These are phyloP conservation scores for Diachasmimorpha longicaudata DNA, from an alignment of 1,140 invertebrate species.

Conservation along the genomic window DNA sequence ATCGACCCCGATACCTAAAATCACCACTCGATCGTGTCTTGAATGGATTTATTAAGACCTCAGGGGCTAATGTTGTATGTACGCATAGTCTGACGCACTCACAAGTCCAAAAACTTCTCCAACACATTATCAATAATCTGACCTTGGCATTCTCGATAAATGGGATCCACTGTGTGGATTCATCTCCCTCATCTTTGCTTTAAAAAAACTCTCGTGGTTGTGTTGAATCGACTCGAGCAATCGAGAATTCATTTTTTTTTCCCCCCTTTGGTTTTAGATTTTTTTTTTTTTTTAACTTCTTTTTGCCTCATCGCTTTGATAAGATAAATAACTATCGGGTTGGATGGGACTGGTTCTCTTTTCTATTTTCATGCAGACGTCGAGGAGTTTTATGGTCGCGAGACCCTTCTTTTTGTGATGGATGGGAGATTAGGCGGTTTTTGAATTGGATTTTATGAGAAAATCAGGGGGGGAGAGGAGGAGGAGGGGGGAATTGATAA, in stretches of 20 bases:
- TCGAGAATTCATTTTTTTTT: constrained; percentile 9
- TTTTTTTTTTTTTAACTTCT: neutral
- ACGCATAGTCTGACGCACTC: constrained; percentile 23
- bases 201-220: constrained; percentile 10
- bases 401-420: neutral
- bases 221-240: constrained; percentile 23
- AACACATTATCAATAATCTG: constrained; percentile 20
- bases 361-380: neutral
- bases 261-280: neutral
- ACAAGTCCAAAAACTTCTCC: constrained; percentile 14
- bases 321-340: constrained; percentile 23
- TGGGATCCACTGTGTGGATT: constrained; percentile 54
- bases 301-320: constrained; percentile 20
- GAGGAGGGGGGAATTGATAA: neutral
- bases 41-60: neutral
- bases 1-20: neutral
- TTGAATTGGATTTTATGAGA: neutral
- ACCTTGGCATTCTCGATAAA: constrained; percentile 61
- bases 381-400: neutral
- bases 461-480: too few relatives aligned
- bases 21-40: constrained; percentile 6
- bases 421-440: neutral
- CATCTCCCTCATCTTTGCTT: constrained; percentile 7
- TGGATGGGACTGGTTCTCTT: constrained; percentile 5
- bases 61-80: neutral